phyloP scores from a whole-genome alignment of 2,797 vertebrate species.

The Leucoraja ocellata region DNA sequence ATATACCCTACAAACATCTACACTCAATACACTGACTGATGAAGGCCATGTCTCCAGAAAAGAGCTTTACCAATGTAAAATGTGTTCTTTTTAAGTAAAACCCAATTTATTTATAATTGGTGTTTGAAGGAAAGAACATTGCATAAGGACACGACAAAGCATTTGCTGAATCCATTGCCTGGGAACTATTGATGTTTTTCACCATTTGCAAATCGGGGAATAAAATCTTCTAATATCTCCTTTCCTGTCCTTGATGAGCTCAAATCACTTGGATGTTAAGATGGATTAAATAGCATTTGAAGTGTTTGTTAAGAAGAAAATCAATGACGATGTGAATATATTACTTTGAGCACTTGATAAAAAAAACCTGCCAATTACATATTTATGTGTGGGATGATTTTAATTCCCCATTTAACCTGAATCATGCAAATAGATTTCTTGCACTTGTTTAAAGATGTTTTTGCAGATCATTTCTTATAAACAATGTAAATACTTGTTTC shows the following conservation, averaged over 20 bases:
- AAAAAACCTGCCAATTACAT: slow-evolving; percentile 25
- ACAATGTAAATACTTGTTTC: not conserved
- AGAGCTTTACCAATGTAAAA: not conserved
- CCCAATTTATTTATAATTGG: not conserved
- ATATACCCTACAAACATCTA: no score
- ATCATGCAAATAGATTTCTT: slow-evolving; percentile 20
- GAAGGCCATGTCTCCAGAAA: no score
- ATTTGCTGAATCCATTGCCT: not conserved
- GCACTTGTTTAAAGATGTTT: not conserved
- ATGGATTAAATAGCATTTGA: slow-evolving; percentile 16
- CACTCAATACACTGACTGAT: no score
- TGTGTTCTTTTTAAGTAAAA: not conserved
- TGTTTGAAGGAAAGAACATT: not conserved
- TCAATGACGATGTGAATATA: slow-evolving; percentile 1
- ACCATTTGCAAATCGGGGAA: not conserved
- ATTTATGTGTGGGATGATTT: slow-evolving; percentile 35
- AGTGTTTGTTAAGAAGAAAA: slow-evolving; percentile 18
- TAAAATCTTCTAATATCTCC: not conserved
- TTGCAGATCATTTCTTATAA: not conserved
- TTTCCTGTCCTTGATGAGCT: not conserved
- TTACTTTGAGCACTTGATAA: slow-evolving; percentile 26
- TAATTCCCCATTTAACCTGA: slow-evolving; percentile 30
- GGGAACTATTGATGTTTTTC: no score
- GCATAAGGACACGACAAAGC: not conserved
- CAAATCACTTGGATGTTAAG: not conserved